Conservation (phyloP, 2,888 invertebrate genomes). For the Deilephila porcellus region DNA sequence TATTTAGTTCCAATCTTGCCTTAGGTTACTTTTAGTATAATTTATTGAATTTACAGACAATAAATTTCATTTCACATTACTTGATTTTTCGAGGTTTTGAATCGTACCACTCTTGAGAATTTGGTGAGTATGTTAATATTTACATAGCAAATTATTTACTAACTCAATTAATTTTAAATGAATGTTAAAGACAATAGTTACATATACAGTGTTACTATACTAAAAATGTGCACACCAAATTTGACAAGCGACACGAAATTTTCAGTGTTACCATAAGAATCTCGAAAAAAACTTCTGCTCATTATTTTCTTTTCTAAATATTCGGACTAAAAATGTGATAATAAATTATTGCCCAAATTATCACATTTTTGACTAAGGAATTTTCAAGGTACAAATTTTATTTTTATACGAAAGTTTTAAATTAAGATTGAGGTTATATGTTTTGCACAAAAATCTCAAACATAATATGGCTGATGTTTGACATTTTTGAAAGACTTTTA, state of each 20-base stretch:
- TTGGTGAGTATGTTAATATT: background rate
- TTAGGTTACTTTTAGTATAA: slow-evolving; percentile 11
- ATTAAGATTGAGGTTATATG: slow-evolving; percentile 51
- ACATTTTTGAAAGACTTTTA: slow-evolving; percentile 68
- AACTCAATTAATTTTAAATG: background rate
- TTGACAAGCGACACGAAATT: background rate
- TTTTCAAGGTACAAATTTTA: slow-evolving; percentile 35
- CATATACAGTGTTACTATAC: slow-evolving; percentile 6
- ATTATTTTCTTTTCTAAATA: slow-evolving; percentile 36
- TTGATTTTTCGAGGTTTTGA: background rate
- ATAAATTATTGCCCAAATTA: slow-evolving; percentile 49
- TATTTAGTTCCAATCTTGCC: slow-evolving; percentile 22
- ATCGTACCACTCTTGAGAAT: background rate
- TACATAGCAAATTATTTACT: background rate
- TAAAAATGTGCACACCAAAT: background rate
- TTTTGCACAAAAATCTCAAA: slow-evolving; percentile 75
- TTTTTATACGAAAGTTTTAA: slow-evolving; percentile 34
- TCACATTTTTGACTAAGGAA: slow-evolving; percentile 41
- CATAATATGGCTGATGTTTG: slow-evolving; percentile 79
- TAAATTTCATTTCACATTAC: background rate
- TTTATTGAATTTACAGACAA: slow-evolving; percentile 7
- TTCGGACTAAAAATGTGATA: slow-evolving; percentile 40
- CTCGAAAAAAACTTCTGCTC: background rate
- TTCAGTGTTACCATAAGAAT: slow-evolving; percentile 12
- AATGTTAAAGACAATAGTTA: background rate